Evolutionary conservation across 2,888 invertebrate genomes (phyloP), one percentile per base, ranked within the genome.

Genomic region (Homarus gammarus): DNA sequence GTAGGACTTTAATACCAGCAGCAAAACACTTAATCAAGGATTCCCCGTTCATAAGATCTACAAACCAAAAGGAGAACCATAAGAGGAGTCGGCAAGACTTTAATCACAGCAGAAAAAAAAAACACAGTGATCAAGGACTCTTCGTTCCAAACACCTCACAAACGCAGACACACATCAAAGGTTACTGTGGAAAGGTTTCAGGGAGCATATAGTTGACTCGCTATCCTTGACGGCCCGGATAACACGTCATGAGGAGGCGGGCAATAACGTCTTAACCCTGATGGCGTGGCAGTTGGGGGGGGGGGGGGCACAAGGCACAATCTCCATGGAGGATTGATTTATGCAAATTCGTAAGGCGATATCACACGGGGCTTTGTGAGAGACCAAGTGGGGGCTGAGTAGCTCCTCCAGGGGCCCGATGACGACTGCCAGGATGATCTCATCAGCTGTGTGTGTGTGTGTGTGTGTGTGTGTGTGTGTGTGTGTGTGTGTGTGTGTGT

Each of bases 271-370:
- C 56, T 18, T 56, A 12, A 56, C n/a, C 12, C 22, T 56, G 56
- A 56, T 56, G 64, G 64, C 27, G 27, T 22, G n/a, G 64, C 15
- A 27, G 18, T 64, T 27, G 2, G 27, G 22, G 64, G 12, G 44
- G 18, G 8, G 2, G 27, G 22, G 64, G 12, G 44, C 18, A 8
- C 64, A 8, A 64, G 64, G 64, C 64, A 27, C 64, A 64, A 64
- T 64, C 64, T 64, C 64, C 64, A 6, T 27, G 27, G 64, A 64
- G 64, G 64, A 64, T 64, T 64, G 64, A 64, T 64, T 27, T 64
- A 64, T 64, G 64, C 64, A 64, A 64, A 64, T 64, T 64, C 27
- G 6, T 64, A 27, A 12, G 64, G 64, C 64, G 64, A 64, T 64
- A 64, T 64, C 64, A n/a, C 64, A 64, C 64, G 8, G 27, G 64